phyloP scores from a whole-genome alignment of 2,888 invertebrate species.

The Platycheirus albimanus region DNA sequence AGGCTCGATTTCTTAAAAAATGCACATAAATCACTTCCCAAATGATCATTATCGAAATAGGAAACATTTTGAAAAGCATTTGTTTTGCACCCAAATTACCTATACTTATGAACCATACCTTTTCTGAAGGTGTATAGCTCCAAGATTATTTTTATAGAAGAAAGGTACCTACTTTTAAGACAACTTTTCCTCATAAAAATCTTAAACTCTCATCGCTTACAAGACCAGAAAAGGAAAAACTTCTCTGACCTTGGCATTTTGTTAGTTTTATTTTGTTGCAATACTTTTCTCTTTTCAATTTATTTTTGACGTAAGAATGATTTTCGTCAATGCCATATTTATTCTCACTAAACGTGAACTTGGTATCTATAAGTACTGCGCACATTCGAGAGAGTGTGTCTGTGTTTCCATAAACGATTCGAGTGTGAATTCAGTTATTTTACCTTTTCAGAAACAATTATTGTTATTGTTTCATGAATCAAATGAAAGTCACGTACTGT shows the following conservation, averaged over 20 bases:
- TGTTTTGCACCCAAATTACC: no score
- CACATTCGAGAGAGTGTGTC: neutral
- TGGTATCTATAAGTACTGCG: neutral
- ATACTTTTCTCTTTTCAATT: neutral
- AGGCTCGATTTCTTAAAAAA: no score
- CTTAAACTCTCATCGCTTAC: no score
- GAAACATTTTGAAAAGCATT: no score
- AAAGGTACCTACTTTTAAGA: no score
- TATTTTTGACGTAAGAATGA: neutral
- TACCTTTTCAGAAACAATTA: neutral
- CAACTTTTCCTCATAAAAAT: no score
- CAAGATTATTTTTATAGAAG: no score
- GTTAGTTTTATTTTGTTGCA: neutral
- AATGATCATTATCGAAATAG: no score
- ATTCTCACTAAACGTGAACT: neutral
- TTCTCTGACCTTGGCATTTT: neutral
- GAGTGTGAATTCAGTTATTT: slow-evolving; percentile 15
- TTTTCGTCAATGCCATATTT: neutral
- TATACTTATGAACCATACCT: no score
- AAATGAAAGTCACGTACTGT: neutral
- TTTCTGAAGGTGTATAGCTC: no score
- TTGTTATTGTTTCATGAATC: neutral
- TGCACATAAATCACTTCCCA: no score
- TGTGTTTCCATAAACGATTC: neutral
- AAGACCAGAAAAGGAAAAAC: no score